Base-by-base conservation (phyloP, 2,797 vertebrate species). In the Amblyraja radiata region DNA sequence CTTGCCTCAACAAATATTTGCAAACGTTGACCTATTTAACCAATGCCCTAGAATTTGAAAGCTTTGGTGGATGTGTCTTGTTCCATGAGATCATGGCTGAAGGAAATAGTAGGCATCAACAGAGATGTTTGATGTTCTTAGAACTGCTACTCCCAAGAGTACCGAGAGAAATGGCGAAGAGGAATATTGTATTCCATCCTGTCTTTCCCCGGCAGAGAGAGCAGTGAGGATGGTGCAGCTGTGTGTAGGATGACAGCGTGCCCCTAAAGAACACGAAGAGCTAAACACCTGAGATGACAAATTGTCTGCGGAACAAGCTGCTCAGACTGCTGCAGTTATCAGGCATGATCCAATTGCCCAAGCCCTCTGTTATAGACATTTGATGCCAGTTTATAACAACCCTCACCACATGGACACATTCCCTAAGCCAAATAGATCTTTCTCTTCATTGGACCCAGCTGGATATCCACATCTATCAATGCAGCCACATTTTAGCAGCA, bases 391-490 rank as follows among this genome's bases (percentile, higher is more conserved):
- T 88, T 14, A 88, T 65, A n/a, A 68, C 84, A 88, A 63, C 36
- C 36, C 84, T 68, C 84, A 5, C 61, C 84, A 88, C 84, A 88
- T 68, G 63, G 63, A 68, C 61, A 13, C 84, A 65, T 18, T 88
- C 6, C 61, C 84, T 18, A 0, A 36, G 84, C 84, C 84, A 88
- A 88, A 63, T 63, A 63, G 36, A 88, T 68, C 84, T 68, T 88
- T 84, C 61, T 46, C 16, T 68, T 63, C 84, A 88, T 88, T 68
- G 84, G n/a, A 63, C 61, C 25, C 84, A 88, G 61, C n/a, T 88
- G 63, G 84, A 68, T 88, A 68, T 88, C 84, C 63, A 63, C 84
- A 65, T 88, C 84, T 18, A 68, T 68, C 28, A 88, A 88, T 88
- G 84, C 16, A 68, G 7, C 84, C 84, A 68, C 84, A 88, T 88